Evolutionary conservation across 92 coral and sea anemone species (phyloP).

Genomic region (Porites lobata): DNA sequence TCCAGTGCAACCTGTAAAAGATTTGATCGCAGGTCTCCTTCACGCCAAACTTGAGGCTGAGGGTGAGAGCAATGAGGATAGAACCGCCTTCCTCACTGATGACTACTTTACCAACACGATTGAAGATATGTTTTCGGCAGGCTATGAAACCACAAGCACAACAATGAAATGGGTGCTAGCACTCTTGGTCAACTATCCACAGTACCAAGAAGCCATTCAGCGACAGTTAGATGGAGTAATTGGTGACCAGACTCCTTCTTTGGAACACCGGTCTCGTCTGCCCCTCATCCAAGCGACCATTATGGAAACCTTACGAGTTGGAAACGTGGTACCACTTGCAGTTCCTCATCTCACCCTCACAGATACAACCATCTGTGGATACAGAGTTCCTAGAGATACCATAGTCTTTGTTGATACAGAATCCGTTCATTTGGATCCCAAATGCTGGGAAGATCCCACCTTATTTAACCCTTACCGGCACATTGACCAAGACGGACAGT

Average conservation of each 20-base stretch:
- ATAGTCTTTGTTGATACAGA: conserved; percentile 43
- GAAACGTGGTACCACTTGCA: conserved; percentile 47
- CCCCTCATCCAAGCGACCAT: conserved; percentile 63
- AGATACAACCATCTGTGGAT: conserved; percentile 44
- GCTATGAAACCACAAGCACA: conserved; percentile 68
- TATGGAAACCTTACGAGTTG: conserved; percentile 59
- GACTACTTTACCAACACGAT: conserved; percentile 48
- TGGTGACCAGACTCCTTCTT: conserved; percentile 23
- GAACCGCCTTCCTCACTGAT: conserved; percentile 43
- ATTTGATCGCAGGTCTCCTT: background rate
- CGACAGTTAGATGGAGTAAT: conserved; percentile 60
- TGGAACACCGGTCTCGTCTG: conserved; percentile 41
- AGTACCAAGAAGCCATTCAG: conserved; percentile 57
- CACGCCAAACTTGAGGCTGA: conserved; percentile 6
- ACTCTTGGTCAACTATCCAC: conserved; percentile 54
- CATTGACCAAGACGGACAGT: conserved; percentile 14
- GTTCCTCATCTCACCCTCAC: conserved; percentile 42
- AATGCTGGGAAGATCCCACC: conserved; percentile 58
- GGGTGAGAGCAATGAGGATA: background rate
- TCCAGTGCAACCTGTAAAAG: background rate
- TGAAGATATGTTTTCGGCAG: conserved; percentile 60
- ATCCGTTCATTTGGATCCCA: conserved; percentile 58
- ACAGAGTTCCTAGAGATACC: conserved; percentile 42
- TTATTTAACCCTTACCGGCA: conserved; percentile 2
- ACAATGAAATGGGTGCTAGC: conserved; percentile 57